Evolutionary conservation across 2,888 invertebrate genomes (phyloP).

Genomic region (Platycheirus albimanus): DNA sequence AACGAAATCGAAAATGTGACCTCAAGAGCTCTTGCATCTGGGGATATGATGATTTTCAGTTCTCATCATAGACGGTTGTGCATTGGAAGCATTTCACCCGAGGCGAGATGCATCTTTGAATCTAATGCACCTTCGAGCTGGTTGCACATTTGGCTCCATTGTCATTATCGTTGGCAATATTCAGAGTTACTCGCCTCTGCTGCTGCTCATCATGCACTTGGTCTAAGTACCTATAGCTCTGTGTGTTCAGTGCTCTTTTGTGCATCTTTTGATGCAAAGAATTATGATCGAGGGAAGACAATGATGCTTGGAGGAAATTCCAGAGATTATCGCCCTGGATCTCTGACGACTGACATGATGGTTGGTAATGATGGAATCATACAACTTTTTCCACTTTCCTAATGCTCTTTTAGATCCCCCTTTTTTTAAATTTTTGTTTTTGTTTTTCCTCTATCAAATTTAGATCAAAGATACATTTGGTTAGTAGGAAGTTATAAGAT

Average conservation of each 20-base stretch:
- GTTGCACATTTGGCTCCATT: constrained; percentile 36
- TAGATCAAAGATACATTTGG: neutral
- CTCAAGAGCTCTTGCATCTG: no score
- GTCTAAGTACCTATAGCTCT: neutral
- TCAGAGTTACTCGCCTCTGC: constrained; percentile 47
- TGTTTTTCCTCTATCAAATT: neutral
- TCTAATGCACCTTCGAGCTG: constrained; percentile 1
- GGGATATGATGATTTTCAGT: constrained; percentile 33
- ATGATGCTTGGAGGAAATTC: constrained; percentile 24
- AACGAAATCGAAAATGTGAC: constrained; percentile 76
- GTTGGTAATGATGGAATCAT: constrained; percentile 3
- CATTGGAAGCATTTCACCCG: constrained; percentile 1
- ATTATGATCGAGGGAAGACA: constrained; percentile 14
- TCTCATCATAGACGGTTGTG: constrained; percentile 17
- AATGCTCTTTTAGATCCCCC: constrained; percentile 10
- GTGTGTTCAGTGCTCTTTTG: neutral
- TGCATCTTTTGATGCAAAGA: constrained; percentile 8
- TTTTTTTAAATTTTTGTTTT: no score
- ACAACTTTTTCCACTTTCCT: constrained; percentile 34
- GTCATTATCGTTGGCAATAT: constrained; percentile 57
- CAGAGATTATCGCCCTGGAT: constrained; percentile 50
- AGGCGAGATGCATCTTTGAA: constrained; percentile 15
- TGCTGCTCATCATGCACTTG: constrained; percentile 30
- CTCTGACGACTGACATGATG: constrained; percentile 1
- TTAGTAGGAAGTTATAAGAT: neutral